A percentile compares a stretch with the other conserved stretches of the same genome.
These are phyloP conservation scores for Trichonephila clavipes DNA, from an alignment of 1,140 invertebrate species.

Conservation along the genomic window DNA sequence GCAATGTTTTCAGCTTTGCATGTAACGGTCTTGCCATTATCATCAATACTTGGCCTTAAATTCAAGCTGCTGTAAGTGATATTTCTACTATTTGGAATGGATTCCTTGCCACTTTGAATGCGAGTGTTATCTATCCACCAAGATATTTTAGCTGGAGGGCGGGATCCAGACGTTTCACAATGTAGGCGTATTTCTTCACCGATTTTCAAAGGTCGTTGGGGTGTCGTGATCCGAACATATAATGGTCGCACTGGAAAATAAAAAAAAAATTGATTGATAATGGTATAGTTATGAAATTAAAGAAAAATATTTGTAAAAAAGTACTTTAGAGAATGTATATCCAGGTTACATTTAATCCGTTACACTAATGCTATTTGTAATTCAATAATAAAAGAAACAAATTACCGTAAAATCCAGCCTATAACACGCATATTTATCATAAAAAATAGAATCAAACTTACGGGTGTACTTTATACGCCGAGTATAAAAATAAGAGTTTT, in stretches of 20 bases:
- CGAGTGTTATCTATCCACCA: slow-evolving; percentile 77
- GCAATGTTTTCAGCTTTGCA: slow-evolving; percentile 77
- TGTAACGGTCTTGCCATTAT: slow-evolving; percentile 77
- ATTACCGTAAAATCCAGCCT: too few species aligned
- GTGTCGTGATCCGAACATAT: slow-evolving; percentile 88
- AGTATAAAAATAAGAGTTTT: too few species aligned
- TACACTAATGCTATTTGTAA: too few species aligned
- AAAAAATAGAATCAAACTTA: too few species aligned
- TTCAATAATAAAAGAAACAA: too few species aligned
- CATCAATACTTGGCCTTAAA: slow-evolving; percentile 67
- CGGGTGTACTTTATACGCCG: too few species aligned
- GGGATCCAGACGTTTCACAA: slow-evolving; percentile 77
- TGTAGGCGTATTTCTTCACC: slow-evolving; percentile 71
- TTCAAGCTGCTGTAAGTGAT: slow-evolving; percentile 78
- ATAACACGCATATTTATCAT: too few species aligned
- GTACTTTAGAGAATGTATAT: too few species aligned
- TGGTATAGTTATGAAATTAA: too few species aligned
- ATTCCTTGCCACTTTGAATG: slow-evolving; percentile 72
- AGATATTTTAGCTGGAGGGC: slow-evolving; percentile 77
- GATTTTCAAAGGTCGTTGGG: slow-evolving; percentile 82
- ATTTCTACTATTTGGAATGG: slow-evolving; percentile 89
- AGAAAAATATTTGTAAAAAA: too few species aligned
- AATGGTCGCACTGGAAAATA: slow-evolving; percentile 88
- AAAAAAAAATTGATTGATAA: not conserved
- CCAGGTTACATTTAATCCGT: too few species aligned